A percentile compares a stretch with the other conserved stretches of the same genome.
Conservation (phyloP, 2,888 invertebrate species). For the Drosophila pseudotalamancana region DNA sequence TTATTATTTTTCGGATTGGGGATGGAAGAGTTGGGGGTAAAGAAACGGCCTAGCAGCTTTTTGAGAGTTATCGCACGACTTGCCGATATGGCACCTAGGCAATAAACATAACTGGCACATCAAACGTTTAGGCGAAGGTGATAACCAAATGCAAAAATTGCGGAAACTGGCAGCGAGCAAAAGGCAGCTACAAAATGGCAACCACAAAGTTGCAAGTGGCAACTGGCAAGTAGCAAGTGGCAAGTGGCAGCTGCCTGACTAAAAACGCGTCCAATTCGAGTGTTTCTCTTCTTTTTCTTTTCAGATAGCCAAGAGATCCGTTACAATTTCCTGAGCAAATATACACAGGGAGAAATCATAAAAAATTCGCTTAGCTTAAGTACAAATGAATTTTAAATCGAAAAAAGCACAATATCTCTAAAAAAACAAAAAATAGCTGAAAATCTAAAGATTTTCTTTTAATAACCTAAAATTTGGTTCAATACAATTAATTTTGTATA, state of each 20-base stretch:
- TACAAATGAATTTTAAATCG: too few species aligned
- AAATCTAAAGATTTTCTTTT: too few species aligned
- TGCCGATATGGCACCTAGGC: conserved; percentile 56
- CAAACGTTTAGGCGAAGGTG: conserved; percentile 57
- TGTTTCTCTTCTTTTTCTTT: conserved; percentile 15
- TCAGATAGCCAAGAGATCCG: conserved; percentile 50
- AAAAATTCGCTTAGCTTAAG: too few species aligned
- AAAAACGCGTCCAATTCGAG: conserved; percentile 41
- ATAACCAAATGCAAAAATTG: conserved; percentile 73
- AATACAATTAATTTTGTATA: too few species aligned
- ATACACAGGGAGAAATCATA: too few species aligned
- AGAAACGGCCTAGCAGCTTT: not conserved
- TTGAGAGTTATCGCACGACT: conserved; percentile 29
- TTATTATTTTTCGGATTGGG: not conserved
- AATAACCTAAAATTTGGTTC: too few species aligned
- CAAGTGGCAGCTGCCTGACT: conserved; percentile 35
- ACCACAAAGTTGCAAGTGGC: too few species aligned
- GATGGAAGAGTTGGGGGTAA: too few species aligned
- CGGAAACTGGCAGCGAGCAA: conserved; percentile 57
- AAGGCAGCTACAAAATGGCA: conserved; percentile 15
- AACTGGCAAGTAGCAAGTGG: conserved; percentile 30
- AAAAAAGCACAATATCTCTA: too few species aligned
- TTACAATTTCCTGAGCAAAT: conserved; percentile 54
- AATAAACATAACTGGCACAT: conserved; percentile 58
- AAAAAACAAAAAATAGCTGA: too few species aligned